phyloP scores from a whole-genome alignment of 2,797 vertebrate species.

The Petrocephalus schoutedeni region DNA sequence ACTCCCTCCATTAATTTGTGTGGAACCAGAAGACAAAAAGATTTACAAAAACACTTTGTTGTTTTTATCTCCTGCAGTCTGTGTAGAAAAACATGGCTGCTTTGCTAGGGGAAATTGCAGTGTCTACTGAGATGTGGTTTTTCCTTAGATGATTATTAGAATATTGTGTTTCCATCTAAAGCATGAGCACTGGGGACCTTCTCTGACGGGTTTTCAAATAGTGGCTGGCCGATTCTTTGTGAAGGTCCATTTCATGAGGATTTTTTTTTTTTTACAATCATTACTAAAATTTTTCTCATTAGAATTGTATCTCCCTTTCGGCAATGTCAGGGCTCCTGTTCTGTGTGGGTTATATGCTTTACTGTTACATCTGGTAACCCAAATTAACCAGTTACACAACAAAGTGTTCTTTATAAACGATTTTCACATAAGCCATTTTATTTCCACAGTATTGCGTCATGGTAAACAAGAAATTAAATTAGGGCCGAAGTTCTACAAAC shows the following conservation, averaged over 20 bases:
- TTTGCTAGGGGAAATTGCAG: constrained; percentile 16
- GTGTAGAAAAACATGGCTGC: constrained; percentile 8
- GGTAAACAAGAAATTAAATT: background rate
- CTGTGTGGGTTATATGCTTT: background rate
- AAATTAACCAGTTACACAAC: background rate
- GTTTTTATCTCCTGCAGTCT: constrained; percentile 17
- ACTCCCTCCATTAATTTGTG: constrained; percentile 18
- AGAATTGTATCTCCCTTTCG: background rate
- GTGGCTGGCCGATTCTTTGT: background rate
- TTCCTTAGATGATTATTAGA: constrained; percentile 3
- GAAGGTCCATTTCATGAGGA: background rate
- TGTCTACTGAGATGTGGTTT: background rate
- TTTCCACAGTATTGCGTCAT: background rate
- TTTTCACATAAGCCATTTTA: background rate
- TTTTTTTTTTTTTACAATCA: background rate
- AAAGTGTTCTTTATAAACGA: background rate
- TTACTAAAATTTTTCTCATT: background rate
- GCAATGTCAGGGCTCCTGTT: background rate
- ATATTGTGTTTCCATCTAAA: background rate
- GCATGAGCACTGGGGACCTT: background rate
- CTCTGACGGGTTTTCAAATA: background rate
- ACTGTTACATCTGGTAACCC: background rate
- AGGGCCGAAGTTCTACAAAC: background rate
- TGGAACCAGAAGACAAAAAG: constrained; percentile 16
- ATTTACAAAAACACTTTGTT: constrained; percentile 16